These are phyloP conservation scores for Muscicapa adusta DNA, from an alignment of 2,113 vertebrate genomes.

Conservation along the genomic window DNA sequence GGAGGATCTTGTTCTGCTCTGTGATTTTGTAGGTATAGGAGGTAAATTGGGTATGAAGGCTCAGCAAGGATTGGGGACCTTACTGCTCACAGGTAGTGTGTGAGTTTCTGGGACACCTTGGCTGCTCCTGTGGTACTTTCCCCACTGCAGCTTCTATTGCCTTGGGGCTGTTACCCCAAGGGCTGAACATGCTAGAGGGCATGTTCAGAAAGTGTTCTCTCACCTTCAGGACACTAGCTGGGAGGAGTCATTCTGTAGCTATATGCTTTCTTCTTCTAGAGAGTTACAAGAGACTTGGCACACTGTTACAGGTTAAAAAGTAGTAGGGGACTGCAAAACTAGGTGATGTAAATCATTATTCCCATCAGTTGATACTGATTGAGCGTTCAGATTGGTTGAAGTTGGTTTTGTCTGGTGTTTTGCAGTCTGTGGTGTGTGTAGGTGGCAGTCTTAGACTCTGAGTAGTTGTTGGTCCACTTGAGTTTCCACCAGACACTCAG, in stretches of 20 bases:
- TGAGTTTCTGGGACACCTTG: neutral
- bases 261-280: neutral
- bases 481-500: neutral
- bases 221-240: neutral
- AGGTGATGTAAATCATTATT: neutral
- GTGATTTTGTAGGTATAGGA: neutral
- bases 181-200: no score
- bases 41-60: neutral
- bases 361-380: neutral
- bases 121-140: neutral
- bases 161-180: neutral
- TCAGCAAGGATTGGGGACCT: neutral
- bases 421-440: neutral
- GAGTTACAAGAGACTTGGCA: neutral
- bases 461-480: neutral
- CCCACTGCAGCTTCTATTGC: neutral
- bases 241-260: neutral
- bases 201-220: neutral
- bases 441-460: neutral
- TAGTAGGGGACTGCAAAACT: neutral
- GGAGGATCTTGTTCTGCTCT: neutral
- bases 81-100: fast-evolving
- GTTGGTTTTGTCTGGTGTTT: neutral
- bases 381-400: neutral
- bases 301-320: neutral